Evolutionary conservation across 2,888 invertebrate species (phyloP), one percentile per base, ranked within the genome.

Genomic region (Apodemia duryi): DNA sequence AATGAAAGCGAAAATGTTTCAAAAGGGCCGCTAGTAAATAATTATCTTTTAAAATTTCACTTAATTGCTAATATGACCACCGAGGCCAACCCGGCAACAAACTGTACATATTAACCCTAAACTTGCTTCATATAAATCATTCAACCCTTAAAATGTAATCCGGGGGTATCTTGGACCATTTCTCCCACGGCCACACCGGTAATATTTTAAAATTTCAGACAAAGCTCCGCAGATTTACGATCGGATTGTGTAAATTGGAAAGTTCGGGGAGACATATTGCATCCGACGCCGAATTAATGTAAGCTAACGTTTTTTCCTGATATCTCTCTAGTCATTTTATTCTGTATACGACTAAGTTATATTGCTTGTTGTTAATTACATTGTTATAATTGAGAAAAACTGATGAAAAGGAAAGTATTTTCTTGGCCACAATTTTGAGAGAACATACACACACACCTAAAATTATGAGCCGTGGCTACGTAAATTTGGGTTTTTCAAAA

Each of bases 181-280:
- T 73, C 74, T 74, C 71, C 71, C 73, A 73, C 72, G 72, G 69
- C 72, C 75, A 69, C 72, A 72, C 70, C 70, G 78, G 81, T 77
- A 78, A 84, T 83, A 85, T 84, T 86, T 87, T 83, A 84, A 86
- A 84, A 79, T 81, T 79, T 77, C 79, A 79, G 79, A 82, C 84
- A 82, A 84, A 82, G 82, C 81, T 77, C 74, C 72, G 69, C 76
- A 81, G 85, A 86, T 85, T 87, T 86, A 86, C 84, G 84, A 76
- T 76, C 74, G 82, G 81, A 78, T 82, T 85, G 80, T 85, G 82
- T 80, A 86, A 86, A 87, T 86, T 86, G 84, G 81, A 86, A 86
- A 84, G 80, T 85, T 85, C 71, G 75, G 69, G 75, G 80, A 83
- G 82, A 85, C 79, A 80, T 80, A 83, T 84, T 81, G 82, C 80